These are phyloP conservation scores for Charaxes varanes DNA, from an alignment of 1,140 invertebrate species.

Conservation along the genomic window DNA sequence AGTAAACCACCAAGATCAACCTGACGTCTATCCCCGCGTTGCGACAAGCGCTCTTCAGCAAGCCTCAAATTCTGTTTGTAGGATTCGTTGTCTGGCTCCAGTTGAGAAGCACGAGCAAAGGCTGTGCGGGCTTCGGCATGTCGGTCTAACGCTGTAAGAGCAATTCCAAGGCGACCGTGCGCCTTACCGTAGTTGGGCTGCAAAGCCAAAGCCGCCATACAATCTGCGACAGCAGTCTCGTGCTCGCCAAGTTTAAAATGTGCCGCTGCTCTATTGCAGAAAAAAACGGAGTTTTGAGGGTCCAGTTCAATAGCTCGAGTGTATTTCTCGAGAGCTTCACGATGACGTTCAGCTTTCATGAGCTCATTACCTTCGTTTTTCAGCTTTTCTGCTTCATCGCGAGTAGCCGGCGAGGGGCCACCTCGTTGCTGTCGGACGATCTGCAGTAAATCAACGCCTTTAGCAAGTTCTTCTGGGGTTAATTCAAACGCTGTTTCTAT, in stretches of 20 bases:
- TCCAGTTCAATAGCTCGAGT: conserved; percentile 90
- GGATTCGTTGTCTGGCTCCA: conserved; percentile 95
- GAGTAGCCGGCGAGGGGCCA: conserved; percentile 15
- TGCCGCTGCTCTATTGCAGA: conserved; percentile 95
- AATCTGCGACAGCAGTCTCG: conserved; percentile 89
- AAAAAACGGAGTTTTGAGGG: conserved; percentile 92
- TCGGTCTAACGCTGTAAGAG: conserved; percentile 88
- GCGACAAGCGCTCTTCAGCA: conserved; percentile 56
- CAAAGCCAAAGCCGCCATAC: conserved; percentile 88
- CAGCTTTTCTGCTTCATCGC: conserved; percentile 80
- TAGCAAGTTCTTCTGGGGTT: conserved; percentile 66
- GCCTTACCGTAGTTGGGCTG: conserved; percentile 96
- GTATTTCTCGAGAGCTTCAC: conserved; percentile 88
- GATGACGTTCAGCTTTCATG: conserved; percentile 87
- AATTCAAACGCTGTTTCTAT: conserved; percentile 87
- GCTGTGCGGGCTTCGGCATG: conserved; percentile 88
- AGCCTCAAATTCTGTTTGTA: conserved; percentile 90
- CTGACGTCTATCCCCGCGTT: conserved; percentile 32
- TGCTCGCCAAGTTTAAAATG: conserved; percentile 90
- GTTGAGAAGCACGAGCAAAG: conserved; percentile 90
- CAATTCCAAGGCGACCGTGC: conserved; percentile 93
- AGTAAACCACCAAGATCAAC: conserved; percentile 79
- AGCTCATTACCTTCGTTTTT: conserved; percentile 91
- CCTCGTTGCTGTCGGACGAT: conserved; percentile 45
- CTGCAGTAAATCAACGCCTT: conserved; percentile 67